Conservation (phyloP, 2,113 vertebrate genomes). For the Progne subis region DNA sequence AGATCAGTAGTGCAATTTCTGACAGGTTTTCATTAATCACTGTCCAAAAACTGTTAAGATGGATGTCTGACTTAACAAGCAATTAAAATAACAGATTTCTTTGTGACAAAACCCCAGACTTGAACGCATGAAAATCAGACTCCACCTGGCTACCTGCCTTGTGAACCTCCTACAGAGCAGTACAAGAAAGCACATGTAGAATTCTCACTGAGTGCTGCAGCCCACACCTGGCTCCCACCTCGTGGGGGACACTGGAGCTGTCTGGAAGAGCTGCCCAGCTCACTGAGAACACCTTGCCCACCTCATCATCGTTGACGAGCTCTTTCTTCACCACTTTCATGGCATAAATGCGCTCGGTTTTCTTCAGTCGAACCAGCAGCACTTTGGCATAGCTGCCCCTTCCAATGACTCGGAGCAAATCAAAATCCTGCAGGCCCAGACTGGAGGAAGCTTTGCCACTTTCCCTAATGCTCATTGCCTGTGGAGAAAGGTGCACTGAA, state of each 20-base stretch:
- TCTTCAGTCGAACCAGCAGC: constrained; percentile 92
- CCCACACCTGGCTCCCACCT: not conserved
- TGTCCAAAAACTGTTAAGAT: not conserved
- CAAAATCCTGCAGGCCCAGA: constrained; percentile 93
- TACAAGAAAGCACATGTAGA: rapidly evolving
- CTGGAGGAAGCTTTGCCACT: constrained; percentile 92
- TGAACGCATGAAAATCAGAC: not conserved
- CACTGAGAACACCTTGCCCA: constrained; percentile 40
- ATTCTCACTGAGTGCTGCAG: not conserved
- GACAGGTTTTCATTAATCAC: not conserved
- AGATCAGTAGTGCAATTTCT: not conserved
- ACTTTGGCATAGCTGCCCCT: constrained; percentile 98
- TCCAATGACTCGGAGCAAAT: constrained; percentile 94
- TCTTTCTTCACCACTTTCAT: constrained; percentile 99
- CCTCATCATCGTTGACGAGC: constrained; percentile 98
- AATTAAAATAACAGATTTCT: not conserved
- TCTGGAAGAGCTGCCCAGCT: not conserved
- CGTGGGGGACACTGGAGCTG: not conserved
- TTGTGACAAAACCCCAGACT: not conserved
- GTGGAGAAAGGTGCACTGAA: not conserved
- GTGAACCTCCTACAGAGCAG: not conserved
- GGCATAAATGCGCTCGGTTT: constrained; percentile 96
- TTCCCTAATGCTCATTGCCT: constrained; percentile 92
- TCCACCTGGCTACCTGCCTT: not conserved
- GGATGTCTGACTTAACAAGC: not conserved